Evolutionary conservation across 1,140 invertebrate species (phyloP).

Genomic region (Daktulosphaira vitifoliae): DNA sequence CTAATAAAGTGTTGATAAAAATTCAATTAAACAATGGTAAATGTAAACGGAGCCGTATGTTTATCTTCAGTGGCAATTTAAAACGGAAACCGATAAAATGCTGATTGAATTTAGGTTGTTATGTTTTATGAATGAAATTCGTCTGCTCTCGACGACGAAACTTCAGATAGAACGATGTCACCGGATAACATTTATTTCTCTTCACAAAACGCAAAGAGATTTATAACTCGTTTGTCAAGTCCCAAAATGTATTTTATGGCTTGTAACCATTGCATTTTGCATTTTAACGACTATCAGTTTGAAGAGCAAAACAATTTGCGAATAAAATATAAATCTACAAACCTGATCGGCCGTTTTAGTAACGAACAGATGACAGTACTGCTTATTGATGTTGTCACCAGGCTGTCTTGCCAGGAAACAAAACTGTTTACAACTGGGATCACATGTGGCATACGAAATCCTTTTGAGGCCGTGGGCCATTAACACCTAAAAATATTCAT

Average conservation of each 20-base stretch:
- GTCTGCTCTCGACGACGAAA: too few relatives aligned
- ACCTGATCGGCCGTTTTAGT: slow-evolving; percentile 70
- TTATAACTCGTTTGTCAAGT: slow-evolving; percentile 16
- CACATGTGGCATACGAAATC: slow-evolving; percentile 80
- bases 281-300: too few relatives aligned
- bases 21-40: too few relatives aligned
- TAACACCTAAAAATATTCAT: too few relatives aligned
- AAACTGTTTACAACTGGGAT: slow-evolving; percentile 68
- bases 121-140: not conserved
- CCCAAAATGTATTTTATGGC: slow-evolving; percentile 4
- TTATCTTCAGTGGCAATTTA: too few relatives aligned
- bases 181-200: slow-evolving; percentile 11
- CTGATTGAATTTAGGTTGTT: slow-evolving; percentile 10
- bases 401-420: slow-evolving; percentile 75
- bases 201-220: not conserved
- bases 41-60: too few relatives aligned
- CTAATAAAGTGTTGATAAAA: too few relatives aligned
- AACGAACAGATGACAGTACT: slow-evolving; percentile 76
- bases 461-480: slow-evolving; percentile 77
- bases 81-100: not conserved
- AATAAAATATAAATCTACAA: slow-evolving; percentile 41
- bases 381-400: slow-evolving; percentile 59
- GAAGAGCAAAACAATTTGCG: not conserved
- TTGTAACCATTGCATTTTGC: too few relatives aligned
- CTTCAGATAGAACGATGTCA: too few relatives aligned